Evolutionary conservation across 2,797 vertebrate genomes (phyloP).

Genomic region (Centroberyx gerrardi): DNA sequence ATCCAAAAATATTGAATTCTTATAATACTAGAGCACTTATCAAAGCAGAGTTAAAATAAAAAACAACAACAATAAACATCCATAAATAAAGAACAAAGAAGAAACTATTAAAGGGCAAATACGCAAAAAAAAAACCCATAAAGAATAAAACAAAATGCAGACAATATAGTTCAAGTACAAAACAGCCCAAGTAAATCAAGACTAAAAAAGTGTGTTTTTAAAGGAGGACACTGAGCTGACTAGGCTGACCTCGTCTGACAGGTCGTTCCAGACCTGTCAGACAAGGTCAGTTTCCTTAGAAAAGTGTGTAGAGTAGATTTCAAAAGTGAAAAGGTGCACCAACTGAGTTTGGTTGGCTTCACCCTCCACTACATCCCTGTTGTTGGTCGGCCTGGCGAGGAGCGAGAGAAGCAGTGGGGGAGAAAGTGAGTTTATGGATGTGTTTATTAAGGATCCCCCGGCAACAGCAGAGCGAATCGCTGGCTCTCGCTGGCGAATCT

Average conservation of each 20-base stretch:
- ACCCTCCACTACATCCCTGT: conserved; percentile 40
- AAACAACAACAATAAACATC: too few relatives aligned
- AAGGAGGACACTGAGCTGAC: background rate
- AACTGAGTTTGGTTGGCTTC: conserved; percentile 33
- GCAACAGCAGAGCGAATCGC: conserved; percentile 82
- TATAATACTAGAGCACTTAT: too few relatives aligned
- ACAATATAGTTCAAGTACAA: background rate
- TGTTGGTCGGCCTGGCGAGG: conserved; percentile 35
- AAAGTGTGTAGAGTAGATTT: conserved; percentile 22
- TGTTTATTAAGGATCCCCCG: conserved; percentile 82
- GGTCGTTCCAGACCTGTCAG: conserved; percentile 12
- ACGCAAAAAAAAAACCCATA: too few relatives aligned
- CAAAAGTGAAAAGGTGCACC: conserved; percentile 26
- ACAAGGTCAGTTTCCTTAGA: conserved; percentile 43
- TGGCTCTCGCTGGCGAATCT: conserved; percentile 49
- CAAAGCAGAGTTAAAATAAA: too few relatives aligned
- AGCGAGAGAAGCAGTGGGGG: conserved; percentile 21
- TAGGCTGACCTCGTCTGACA: background rate
- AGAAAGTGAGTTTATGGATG: conserved; percentile 60
- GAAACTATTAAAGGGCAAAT: too few relatives aligned
- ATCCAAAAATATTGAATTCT: too few relatives aligned
- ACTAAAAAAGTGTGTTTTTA: background rate
- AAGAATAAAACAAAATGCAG: too few relatives aligned
- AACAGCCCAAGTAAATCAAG: background rate
- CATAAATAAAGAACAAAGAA: too few relatives aligned